A percentile compares a stretch with the other conserved stretches of the same genome.
These are phyloP conservation scores for Rattus norvegicus DNA, from an alignment of 2,113 vertebrate genomes.

Conservation along the genomic window DNA sequence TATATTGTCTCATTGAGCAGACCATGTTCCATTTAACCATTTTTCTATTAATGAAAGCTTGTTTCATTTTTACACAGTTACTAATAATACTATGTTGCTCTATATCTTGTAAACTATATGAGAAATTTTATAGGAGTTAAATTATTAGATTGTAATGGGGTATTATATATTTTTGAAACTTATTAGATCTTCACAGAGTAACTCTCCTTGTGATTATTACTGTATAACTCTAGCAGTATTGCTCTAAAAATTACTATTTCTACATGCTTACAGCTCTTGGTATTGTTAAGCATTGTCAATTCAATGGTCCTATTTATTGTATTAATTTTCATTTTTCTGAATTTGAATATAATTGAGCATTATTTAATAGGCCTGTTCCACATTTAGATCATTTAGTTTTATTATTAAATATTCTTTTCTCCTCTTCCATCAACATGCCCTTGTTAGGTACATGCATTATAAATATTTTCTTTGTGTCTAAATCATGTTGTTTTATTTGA, in stretches of 20 bases:
- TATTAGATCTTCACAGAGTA: neutral
- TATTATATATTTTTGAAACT: neutral
- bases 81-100: neutral
- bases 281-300: neutral
- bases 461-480: constrained; percentile 2
- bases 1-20: neutral
- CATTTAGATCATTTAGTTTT: neutral
- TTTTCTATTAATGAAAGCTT: neutral
- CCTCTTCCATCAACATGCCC: neutral
- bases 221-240: neutral
- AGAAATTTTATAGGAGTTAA: neutral
- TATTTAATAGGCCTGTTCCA: neutral
- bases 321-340: constrained; percentile 37
- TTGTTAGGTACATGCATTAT: neutral
- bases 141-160: neutral
- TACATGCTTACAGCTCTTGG: neutral
- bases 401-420: neutral
- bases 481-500: neutral
- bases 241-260: constrained; percentile 8
- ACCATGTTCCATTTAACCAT: neutral
- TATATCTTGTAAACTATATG: neutral
- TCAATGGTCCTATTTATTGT: constrained; percentile 3
- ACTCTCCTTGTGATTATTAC: neutral
- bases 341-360: neutral
- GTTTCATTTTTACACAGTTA: constrained; percentile 16